Base-by-base conservation (phyloP, 2,797 vertebrate species). In the Austrolebias charrua region DNA sequence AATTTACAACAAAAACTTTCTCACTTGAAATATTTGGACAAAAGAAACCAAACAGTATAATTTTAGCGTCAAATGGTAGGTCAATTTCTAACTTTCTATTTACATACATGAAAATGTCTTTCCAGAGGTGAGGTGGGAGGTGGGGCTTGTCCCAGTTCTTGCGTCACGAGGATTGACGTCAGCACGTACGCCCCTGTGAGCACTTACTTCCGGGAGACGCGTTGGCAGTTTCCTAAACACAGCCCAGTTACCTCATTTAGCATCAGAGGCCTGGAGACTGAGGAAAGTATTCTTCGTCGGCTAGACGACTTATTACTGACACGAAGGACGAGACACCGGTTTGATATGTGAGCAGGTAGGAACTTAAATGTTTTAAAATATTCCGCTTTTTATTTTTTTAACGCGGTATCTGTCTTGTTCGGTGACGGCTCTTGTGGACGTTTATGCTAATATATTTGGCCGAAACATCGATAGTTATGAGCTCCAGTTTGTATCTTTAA, bases 221-320 rank as follows among this genome's bases (percentile, higher is more conserved):
- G 90, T 91, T 91, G 90, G 91, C 90, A 91, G 72, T 90, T 92
- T 89, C 86, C 89, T 66, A 85, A 90, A 90, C 86, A 89, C 70
- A 44, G 66, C 56, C 58, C 64, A 16, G 69, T 63, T 42, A 53
- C 49, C 49, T 58, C 49, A 20, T 16, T 31, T 10, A 68, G 71
- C 66, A 10, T 60, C 42, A 11, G 60, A 79, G 76, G 77, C 73
- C 76, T 15, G 7, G 8, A 60, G 8, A 16, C 48, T 50, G 35
- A 6, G 7, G 47, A 40, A 18, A 8, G 29, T 38, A 55, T 46
- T 58, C 20, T 29, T 50, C 62, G 38, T 43, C 60, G 66, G 63
- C 55, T 63, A 33, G 38, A 58, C 49, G 33, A 31, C 31, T 56
- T 63, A 24, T 54, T 19, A 6, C 71, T 38, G 54, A 60, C 13